A percentile compares a stretch with the other conserved stretches of the same genome.
Evolutionary conservation across 1,140 invertebrate species (phyloP).

Genomic region (Meloidogyne chitwoodi): DNA sequence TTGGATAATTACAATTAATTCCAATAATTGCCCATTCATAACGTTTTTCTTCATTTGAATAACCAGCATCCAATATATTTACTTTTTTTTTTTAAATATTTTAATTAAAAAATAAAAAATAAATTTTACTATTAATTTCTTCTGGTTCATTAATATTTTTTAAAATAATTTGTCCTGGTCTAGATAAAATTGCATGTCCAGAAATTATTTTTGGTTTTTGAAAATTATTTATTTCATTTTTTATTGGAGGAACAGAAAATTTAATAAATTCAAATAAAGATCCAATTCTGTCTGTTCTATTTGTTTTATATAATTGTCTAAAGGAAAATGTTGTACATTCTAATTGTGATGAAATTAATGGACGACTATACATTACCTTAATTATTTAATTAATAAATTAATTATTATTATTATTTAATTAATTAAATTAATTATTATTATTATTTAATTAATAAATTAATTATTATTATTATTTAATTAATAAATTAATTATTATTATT

Average conservation of each 20-base stretch:
- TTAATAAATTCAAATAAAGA: conserved; percentile 56
- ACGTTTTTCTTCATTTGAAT: conserved; percentile 27
- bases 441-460: conserved; percentile 4
- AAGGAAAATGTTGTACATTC: conserved; percentile 52
- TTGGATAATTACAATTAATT: conserved; percentile 47
- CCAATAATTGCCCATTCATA: conserved; percentile 39
- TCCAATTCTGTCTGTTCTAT: conserved; percentile 43
- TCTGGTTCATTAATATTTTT: conserved; percentile 49
- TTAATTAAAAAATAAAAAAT: background rate
- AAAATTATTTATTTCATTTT: conserved; percentile 40
- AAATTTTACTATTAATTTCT: conserved; percentile 47
- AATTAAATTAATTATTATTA: too few relatives aligned
- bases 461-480: background rate
- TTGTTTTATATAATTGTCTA: conserved; percentile 12
- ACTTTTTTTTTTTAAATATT: conserved; percentile 19
- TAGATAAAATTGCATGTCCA: conserved; percentile 54
- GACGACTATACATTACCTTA: conserved; percentile 55
- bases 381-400: conserved; percentile 1
- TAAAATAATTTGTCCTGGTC: conserved; percentile 53
- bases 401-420: background rate
- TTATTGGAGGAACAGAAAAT: conserved; percentile 53
- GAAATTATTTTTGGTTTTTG: conserved; percentile 41
- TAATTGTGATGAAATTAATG: conserved; percentile 49
- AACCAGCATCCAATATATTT: conserved; percentile 36
- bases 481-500: background rate